Percentiles rank a stretch among this genome's conserved stretches.
These are phyloP conservation scores for Euproctis similis DNA, from an alignment of 2,888 invertebrate species.

Conservation along the genomic window DNA sequence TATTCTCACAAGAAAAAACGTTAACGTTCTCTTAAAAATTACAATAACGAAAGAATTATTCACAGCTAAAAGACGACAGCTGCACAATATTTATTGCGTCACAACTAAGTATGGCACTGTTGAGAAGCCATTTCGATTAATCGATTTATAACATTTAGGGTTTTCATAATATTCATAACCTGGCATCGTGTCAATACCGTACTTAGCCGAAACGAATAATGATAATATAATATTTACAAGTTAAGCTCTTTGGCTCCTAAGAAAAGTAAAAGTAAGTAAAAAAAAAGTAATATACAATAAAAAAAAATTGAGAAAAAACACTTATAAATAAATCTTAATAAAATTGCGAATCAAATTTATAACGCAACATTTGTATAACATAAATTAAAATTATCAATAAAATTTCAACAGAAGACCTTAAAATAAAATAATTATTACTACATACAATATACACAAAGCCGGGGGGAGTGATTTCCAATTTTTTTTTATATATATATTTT, in stretches of 20 bases:
- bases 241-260: slow-evolving; percentile 74
- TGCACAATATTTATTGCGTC: too few relatives aligned
- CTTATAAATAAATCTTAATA: slow-evolving; percentile 34
- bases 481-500: too few relatives aligned
- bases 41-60: slow-evolving; percentile 68
- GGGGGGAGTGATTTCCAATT: slow-evolving; percentile 15
- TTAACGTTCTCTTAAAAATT: slow-evolving; percentile 74
- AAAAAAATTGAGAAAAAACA: slow-evolving; percentile 27
- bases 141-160: too few relatives aligned
- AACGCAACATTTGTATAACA: slow-evolving; percentile 57
- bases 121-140: too few relatives aligned
- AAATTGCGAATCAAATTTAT: slow-evolving; percentile 51
- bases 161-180: too few relatives aligned
- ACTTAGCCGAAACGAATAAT: too few relatives aligned
- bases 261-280: too few relatives aligned
- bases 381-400: slow-evolving; percentile 69
- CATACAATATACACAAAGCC: slow-evolving; percentile 24
- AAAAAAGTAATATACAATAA: slow-evolving; percentile 42
- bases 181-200: too few relatives aligned
- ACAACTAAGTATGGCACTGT: too few relatives aligned
- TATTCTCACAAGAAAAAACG: slow-evolving; percentile 75
- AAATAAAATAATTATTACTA: slow-evolving; percentile 35
- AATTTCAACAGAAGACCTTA: slow-evolving; percentile 58
- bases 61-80: slow-evolving; percentile 48
- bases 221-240: slow-evolving; percentile 53